A percentile compares a stretch with the other conserved stretches of the same genome.
These are phyloP conservation scores for Opisthocomus hoazin DNA, from an alignment of 2,113 vertebrate genomes.

Conservation along the genomic window DNA sequence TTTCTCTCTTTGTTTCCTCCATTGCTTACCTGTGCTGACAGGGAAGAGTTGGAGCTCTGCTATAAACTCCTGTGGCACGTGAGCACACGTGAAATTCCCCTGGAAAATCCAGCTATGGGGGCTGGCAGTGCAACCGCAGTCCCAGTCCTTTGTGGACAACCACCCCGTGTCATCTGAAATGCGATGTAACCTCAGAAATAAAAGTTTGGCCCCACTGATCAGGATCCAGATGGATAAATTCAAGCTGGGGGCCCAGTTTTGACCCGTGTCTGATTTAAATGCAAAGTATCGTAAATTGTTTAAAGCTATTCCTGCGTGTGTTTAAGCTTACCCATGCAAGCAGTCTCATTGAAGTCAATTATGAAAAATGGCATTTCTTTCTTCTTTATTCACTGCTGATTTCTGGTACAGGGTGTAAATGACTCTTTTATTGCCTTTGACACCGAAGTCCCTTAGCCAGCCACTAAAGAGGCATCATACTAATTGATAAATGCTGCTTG, in stretches of 20 bases:
- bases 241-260: background rate
- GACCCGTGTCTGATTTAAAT: background rate
- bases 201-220: background rate
- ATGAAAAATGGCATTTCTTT: background rate
- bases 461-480: background rate
- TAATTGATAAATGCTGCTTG: background rate
- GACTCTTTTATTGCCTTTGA: background rate
- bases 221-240: background rate
- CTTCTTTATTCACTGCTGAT: background rate
- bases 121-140: rapidly evolving
- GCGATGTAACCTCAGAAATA: background rate
- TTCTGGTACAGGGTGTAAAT: constrained; percentile 1
- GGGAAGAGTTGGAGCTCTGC: background rate
- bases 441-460: background rate
- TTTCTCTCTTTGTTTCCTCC: background rate
- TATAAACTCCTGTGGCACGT: rapidly evolving
- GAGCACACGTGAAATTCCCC: rapidly evolving
- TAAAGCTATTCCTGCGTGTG: background rate
- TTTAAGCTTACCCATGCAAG: background rate
- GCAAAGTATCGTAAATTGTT: background rate
- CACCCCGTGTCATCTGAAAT: background rate
- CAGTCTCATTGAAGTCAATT: background rate
- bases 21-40: background rate
- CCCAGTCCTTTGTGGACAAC: background rate
- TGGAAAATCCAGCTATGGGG: background rate